Conservation (phyloP, 2,797 vertebrate species). For the Okamejei kenojei region DNA sequence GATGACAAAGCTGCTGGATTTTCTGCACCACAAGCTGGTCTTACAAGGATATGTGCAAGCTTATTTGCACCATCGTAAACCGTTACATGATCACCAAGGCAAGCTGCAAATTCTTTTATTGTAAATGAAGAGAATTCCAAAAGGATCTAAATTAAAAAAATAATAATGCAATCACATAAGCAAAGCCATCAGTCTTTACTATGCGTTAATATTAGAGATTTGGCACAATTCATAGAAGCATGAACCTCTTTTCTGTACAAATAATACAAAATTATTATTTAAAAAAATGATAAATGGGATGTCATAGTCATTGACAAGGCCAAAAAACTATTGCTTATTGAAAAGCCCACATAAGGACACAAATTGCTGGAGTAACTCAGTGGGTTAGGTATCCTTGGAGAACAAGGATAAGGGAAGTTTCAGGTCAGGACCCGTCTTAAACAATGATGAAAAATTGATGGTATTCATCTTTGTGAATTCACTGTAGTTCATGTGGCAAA, state of each 20-base stretch:
- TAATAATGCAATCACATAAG: conserved; percentile 36
- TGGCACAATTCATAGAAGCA: neutral
- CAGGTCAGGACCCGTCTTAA: too few species aligned
- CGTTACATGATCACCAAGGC: conserved; percentile 49
- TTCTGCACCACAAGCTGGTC: conserved; percentile 28
- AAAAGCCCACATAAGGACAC: too few species aligned
- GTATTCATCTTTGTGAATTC: too few species aligned
- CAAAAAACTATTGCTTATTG: too few species aligned
- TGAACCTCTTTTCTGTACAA: neutral
- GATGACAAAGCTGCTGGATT: neutral
- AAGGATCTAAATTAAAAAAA: conserved; percentile 44
- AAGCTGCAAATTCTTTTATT: conserved; percentile 44
- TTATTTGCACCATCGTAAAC: conserved; percentile 50
- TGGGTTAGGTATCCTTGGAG: too few species aligned
- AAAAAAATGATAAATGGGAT: too few species aligned
- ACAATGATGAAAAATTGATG: too few species aligned
- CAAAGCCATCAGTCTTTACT: neutral
- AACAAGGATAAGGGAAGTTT: too few species aligned
- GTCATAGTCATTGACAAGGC: too few species aligned
- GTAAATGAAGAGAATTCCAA: conserved; percentile 48
- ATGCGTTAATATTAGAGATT: neutral
- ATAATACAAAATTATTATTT: neutral
- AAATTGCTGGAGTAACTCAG: too few species aligned
- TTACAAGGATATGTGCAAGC: neutral
- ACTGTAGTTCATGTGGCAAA: too few species aligned